A percentile compares a stretch with the other conserved stretches of the same genome.
Evolutionary conservation across 2,888 invertebrate species (phyloP).

Genomic region (Salticus scenicus): DNA sequence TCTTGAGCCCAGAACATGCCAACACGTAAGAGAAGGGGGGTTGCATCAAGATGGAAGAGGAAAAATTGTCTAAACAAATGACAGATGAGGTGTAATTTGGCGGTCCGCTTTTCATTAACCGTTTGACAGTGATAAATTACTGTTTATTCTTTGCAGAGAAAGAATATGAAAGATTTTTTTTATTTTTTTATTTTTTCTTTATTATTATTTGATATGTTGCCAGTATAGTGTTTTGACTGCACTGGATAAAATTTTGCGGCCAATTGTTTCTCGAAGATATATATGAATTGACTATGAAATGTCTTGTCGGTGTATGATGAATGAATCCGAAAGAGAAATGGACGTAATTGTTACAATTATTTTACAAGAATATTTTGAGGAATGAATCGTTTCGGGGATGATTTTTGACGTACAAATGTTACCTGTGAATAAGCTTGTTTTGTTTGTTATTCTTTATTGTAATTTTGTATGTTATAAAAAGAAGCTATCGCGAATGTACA

Average conservation of each 20-base stretch:
- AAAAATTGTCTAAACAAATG: conserved; percentile 69
- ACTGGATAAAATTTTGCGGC: not conserved
- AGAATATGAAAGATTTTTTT: conserved; percentile 37
- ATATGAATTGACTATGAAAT: not conserved
- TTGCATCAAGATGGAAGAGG: conserved; percentile 56
- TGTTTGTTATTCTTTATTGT: no score
- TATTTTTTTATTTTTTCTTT: conserved; percentile 38
- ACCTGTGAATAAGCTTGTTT: no score
- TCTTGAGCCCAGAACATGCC: conserved; percentile 40
- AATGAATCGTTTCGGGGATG: not conserved
- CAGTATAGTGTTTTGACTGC: conserved; percentile 9
- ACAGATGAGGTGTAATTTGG: conserved; percentile 70
- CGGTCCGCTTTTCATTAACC: conserved; percentile 68
- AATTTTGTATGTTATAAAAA: no score
- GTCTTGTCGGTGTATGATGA: not conserved
- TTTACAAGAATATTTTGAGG: not conserved
- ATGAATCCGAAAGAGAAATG: not conserved
- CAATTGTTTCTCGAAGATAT: not conserved
- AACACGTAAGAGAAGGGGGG: conserved; percentile 36
- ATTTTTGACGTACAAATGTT: no score
- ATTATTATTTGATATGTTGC: conserved; percentile 31
- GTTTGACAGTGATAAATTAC: conserved; percentile 68
- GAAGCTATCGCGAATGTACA: no score
- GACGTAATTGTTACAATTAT: not conserved
- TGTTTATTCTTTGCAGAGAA: conserved; percentile 67